A percentile compares a stretch with the other conserved stretches of the same genome.
These are phyloP conservation scores for Amyelois transitella DNA, from an alignment of 1,140 invertebrate genomes.

Conservation along the genomic window DNA sequence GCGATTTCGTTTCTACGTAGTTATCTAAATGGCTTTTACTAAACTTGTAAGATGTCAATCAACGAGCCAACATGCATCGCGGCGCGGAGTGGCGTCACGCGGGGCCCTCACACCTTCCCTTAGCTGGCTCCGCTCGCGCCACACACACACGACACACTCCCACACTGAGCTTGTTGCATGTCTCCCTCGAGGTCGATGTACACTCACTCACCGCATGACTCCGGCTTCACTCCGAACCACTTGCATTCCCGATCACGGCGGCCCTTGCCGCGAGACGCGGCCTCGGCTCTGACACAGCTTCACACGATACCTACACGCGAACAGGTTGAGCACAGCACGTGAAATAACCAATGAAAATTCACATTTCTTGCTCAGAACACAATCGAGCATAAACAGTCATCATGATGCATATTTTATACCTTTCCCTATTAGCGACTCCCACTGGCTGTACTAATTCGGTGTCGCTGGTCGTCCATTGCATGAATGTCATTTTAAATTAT, in stretches of 20 bases:
- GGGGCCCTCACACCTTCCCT: constrained; percentile 36
- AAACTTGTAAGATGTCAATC: constrained; percentile 6
- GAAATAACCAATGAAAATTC: constrained; percentile 29
- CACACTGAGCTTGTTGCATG: constrained; percentile 63
- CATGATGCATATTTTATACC: constrained; percentile 72
- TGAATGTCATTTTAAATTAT: constrained; percentile 43
- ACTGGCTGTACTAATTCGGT: constrained; percentile 60
- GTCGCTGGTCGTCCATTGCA: constrained; percentile 64
- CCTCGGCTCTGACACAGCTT: constrained; percentile 56
- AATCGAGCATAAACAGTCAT: constrained; percentile 60
- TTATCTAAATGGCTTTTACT: constrained; percentile 2
- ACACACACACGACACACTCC: constrained; percentile 54
- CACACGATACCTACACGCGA: constrained; percentile 62
- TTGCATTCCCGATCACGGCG: constrained; percentile 71
- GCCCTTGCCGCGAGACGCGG: constrained; percentile 37
- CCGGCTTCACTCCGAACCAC: constrained; percentile 53
- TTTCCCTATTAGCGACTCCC: constrained; percentile 68
- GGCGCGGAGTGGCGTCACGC: constrained; percentile 41
- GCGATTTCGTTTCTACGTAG: neutral
- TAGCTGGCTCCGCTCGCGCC: constrained; percentile 70
- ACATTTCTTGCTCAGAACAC: constrained; percentile 51
- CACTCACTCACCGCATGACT: constrained; percentile 60
- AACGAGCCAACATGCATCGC: constrained; percentile 11
- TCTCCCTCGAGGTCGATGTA: constrained; percentile 42
- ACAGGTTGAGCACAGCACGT: constrained; percentile 61